A percentile compares a stretch with the other conserved stretches of the same genome.
Conservation (phyloP, 2,888 invertebrate genomes). For the Xanthostigma xanthostigma region DNA sequence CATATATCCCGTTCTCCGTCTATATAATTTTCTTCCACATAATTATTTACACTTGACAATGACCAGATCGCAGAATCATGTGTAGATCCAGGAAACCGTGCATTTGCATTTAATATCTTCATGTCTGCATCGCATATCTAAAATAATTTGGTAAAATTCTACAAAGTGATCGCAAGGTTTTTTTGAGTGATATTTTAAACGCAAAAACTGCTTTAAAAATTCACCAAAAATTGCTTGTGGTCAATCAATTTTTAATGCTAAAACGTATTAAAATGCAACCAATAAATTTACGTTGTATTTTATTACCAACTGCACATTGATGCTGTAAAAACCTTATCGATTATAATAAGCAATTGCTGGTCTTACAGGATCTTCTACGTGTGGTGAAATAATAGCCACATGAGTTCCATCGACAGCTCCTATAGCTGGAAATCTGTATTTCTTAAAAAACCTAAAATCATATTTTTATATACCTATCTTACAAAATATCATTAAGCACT, state of each 20-base stretch:
- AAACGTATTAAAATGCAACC: too few species aligned
- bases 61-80: constrained; percentile 8
- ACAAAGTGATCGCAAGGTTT: too few species aligned
- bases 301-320: constrained; percentile 8
- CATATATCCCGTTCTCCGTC: not conserved
- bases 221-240: too few species aligned
- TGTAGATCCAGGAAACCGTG: constrained; percentile 7
- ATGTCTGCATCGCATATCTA: too few species aligned
- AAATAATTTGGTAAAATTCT: too few species aligned
- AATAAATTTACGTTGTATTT: not conserved
- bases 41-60: constrained; percentile 2
- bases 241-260: too few species aligned
- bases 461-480: too few species aligned
- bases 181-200: too few species aligned
- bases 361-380: not conserved
- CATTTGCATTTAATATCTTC: constrained; percentile 7
- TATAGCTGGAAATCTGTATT: constrained; percentile 1
- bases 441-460: constrained; percentile 1
- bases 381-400: constrained; percentile 4
- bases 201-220: too few species aligned
- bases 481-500: too few species aligned
- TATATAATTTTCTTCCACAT: constrained; percentile 5
- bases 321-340: constrained; percentile 5
- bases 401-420: constrained; percentile 5
- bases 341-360: constrained; percentile 1